Evolutionary conservation across 1,140 invertebrate species (phyloP), one percentile per base, ranked within the genome.

Genomic region (Trichomalopsis sarcophagae): DNA sequence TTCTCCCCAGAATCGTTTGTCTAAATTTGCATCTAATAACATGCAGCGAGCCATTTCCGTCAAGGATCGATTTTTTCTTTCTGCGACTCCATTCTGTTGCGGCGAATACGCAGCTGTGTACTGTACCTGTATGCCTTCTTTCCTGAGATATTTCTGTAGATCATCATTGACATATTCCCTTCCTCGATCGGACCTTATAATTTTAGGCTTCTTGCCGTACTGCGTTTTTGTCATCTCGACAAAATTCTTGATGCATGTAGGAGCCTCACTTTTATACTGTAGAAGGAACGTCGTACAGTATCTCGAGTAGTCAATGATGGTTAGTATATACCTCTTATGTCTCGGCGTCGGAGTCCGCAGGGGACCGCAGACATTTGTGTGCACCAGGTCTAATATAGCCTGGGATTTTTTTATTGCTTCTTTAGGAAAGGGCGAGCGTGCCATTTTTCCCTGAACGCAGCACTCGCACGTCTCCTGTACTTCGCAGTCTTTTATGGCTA

Each of bases 1-100:
- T 87, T 94, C 92, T 11, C 87, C 91, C 93, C 93, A 94, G 81
- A 89, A 91, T 21, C 74, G 78, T 27, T 89, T 86, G 2, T 78
- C 36, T 62, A 93, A 74, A 10, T 88, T 83, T 68, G n/a, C n/a
- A n/a, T n/a, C n/a, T n/a, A n/a, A n/a, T n/a, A n/a, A 89, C 86
- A 84, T 89, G 86, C n/a, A 87, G 33, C 33, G 33, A 33, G 33
- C 33, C 33, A 33, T 33, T 33, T 33, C 33, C 33, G 89, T 79
- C 14, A 89, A 69, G 36, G 86, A 90, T 78, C 89, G 83, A 87
- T 91, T 86, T 62, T 82, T 82, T 40, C 80, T 78, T 71, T 82
- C 84, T 17, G 74, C 80, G 2, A 62, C 44, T 62, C 84, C 79
- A 50, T 86, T 86, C 55, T 82, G 81, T 62, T 86, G 74, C 1